phyloP scores from a whole-genome alignment of 1,140 invertebrate species.

The Sitobion miscanthi region DNA sequence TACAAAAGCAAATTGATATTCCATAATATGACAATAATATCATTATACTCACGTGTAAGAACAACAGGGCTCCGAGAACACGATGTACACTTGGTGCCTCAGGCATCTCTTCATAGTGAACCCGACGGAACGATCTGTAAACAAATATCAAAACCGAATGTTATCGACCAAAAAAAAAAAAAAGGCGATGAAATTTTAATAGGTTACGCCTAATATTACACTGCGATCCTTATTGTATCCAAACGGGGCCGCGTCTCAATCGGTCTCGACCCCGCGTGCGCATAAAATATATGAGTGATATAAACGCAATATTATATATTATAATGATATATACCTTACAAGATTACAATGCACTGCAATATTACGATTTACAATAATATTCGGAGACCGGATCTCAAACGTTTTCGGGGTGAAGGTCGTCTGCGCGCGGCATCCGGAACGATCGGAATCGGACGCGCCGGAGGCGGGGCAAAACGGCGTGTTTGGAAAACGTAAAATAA shows the following conservation, averaged over 20 bases:
- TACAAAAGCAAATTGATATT: not conserved
- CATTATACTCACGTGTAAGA: constrained; percentile 45
- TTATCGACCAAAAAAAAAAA: not conserved
- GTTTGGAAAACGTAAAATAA: constrained; percentile 22
- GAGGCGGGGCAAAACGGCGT: not conserved
- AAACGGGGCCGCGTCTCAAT: no score
- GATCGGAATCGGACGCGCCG: constrained; percentile 27
- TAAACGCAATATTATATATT: no score
- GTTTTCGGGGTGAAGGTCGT: constrained; percentile 53
- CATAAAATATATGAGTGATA: no score
- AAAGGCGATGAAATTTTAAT: not conserved
- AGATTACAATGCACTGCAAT: not conserved
- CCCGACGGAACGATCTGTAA: constrained; percentile 25
- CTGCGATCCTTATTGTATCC: no score
- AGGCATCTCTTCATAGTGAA: constrained; percentile 47
- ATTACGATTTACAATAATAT: constrained; percentile 13
- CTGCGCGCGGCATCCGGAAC: constrained; percentile 27
- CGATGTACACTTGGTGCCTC: constrained; percentile 47
- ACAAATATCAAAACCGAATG: not conserved
- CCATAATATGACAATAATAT: not conserved
- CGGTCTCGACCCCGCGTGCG: no score
- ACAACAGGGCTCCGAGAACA: constrained; percentile 26
- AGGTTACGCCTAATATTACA: not conserved
- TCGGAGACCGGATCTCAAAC: constrained; percentile 42
- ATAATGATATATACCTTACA: no score